Conservation (phyloP, 2,113 vertebrate species). For the Pomatostomus ruficeps region DNA sequence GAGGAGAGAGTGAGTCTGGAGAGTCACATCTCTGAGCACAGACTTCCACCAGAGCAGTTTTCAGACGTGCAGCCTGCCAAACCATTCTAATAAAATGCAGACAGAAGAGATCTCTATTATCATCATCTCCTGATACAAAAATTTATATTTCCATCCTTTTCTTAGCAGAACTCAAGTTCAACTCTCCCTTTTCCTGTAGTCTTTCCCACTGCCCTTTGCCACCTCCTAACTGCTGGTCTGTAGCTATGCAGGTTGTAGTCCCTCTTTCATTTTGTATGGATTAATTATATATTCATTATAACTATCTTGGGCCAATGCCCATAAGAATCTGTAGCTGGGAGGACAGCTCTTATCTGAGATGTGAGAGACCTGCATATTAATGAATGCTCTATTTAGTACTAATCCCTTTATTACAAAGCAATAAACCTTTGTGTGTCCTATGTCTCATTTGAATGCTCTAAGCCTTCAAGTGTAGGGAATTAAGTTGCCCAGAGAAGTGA, state of each 20-base stretch:
- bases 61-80: not conserved
- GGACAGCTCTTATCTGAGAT: not conserved
- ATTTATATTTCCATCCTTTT: not conserved
- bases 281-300: not conserved
- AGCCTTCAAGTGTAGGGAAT: not conserved
- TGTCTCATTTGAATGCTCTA: not conserved
- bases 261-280: not conserved
- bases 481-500: not conserved
- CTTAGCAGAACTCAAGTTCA: not conserved
- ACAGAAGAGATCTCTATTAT: not conserved
- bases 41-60: not conserved
- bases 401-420: not conserved
- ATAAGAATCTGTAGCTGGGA: not conserved
- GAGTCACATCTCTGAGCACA: not conserved
- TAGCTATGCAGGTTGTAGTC: not conserved
- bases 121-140: not conserved
- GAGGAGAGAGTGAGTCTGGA: not conserved
- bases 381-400: not conserved
- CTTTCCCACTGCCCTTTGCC: not conserved
- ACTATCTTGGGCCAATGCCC: not conserved
- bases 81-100: not conserved
- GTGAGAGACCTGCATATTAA: not conserved
- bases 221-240: not conserved
- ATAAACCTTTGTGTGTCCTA: not conserved
- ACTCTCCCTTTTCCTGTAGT: not conserved